These are phyloP conservation scores for Harpalus rubripes DNA, from an alignment of 2,888 invertebrate genomes.

Conservation along the genomic window DNA sequence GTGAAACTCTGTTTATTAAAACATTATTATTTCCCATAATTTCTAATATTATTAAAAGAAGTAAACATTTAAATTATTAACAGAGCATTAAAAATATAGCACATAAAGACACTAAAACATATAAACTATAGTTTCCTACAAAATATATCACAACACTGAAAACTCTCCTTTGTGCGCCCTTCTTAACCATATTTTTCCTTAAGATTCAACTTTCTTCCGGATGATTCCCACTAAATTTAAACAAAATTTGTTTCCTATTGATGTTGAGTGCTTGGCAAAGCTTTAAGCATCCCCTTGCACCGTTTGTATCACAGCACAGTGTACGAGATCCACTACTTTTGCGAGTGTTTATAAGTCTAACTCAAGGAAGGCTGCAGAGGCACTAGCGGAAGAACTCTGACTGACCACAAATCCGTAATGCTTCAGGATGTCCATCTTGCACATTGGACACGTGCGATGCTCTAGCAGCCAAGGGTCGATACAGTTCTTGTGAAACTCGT, in stretches of 20 bases:
- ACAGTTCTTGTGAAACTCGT: slow-evolving; percentile 96
- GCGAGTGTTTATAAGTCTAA: slow-evolving; percentile 55
- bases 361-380: slow-evolving; percentile 57
- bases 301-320: slow-evolving; percentile 48
- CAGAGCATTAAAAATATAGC: too few relatives aligned
- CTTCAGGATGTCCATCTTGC: slow-evolving; percentile 96
- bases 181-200: too few relatives aligned
- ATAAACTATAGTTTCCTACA: too few relatives aligned
- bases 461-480: slow-evolving; percentile 98
- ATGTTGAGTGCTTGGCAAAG: background rate
- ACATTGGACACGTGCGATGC: slow-evolving; percentile 97
- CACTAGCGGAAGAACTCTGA: slow-evolving; percentile 72
- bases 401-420: slow-evolving; percentile 92
- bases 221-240: background rate
- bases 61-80: too few relatives aligned
- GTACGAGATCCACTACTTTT: slow-evolving; percentile 1
- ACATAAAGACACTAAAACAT: too few relatives aligned
- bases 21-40: too few relatives aligned
- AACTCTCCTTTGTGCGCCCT: too few relatives aligned
- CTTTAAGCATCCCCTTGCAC: slow-evolving; percentile 19
- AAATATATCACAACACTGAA: too few relatives aligned
- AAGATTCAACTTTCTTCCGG: background rate
- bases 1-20: too few relatives aligned
- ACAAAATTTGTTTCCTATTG: background rate
- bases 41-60: too few relatives aligned